These are phyloP conservation scores for Xylocopa sonorina DNA, from an alignment of 1,140 invertebrate species.

Conservation along the genomic window DNA sequence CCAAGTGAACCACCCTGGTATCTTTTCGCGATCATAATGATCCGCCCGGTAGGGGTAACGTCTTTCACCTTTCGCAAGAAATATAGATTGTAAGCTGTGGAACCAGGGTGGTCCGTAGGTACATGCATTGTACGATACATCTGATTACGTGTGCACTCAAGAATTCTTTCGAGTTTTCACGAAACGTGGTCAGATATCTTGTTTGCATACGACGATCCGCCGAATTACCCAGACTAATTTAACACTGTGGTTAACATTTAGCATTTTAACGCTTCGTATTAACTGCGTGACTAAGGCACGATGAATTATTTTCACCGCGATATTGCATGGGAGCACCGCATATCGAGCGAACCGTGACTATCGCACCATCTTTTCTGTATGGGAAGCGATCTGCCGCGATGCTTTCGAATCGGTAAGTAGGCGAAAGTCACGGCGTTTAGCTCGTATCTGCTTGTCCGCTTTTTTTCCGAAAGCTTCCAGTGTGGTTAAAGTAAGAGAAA, in stretches of 20 bases:
- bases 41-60: no score
- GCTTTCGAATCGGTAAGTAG: slow-evolving; percentile 31
- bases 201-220: background rate
- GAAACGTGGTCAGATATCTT: slow-evolving; percentile 4
- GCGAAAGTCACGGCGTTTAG: slow-evolving; percentile 22
- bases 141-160: background rate
- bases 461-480: slow-evolving; percentile 45
- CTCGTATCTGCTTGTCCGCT: slow-evolving; percentile 33
- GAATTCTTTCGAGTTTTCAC: background rate
- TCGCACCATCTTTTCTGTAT: background rate
- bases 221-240: slow-evolving; percentile 38
- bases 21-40: background rate
- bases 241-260: slow-evolving; percentile 48
- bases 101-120: slow-evolving; percentile 13
- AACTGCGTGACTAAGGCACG: slow-evolving; percentile 56
- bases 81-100: background rate
- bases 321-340: slow-evolving; percentile 44
- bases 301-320: slow-evolving; percentile 26
- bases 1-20: background rate
- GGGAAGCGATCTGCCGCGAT: no score
- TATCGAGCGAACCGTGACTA: slow-evolving; percentile 31
- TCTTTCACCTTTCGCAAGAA: no score
- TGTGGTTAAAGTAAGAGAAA: slow-evolving; percentile 12
- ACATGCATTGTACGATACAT: no score
- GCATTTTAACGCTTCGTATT: slow-evolving; percentile 51